Conservation (phyloP, 2,888 invertebrate species). For the Clitarchus hookeri region DNA sequence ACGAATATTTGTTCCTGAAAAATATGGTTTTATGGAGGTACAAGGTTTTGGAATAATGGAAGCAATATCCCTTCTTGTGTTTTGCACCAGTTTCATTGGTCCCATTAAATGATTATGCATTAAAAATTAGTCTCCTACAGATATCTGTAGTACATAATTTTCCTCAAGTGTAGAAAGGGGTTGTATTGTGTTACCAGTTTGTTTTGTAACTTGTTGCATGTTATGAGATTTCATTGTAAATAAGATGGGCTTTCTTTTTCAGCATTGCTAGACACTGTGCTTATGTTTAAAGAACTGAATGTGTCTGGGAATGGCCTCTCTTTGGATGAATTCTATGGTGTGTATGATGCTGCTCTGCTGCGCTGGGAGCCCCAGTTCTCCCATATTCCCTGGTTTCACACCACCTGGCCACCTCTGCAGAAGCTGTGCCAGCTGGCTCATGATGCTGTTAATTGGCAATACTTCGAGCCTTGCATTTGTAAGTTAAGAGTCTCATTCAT, state of each 20-base stretch:
- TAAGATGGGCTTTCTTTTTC: conserved; percentile 41
- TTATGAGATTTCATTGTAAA: no score
- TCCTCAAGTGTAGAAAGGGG: no score
- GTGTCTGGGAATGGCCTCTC: conserved; percentile 68
- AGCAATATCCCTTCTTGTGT: no score
- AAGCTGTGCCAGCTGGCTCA: conserved; percentile 65
- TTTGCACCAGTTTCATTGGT: no score
- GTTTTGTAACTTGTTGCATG: no score
- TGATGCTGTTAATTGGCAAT: conserved; percentile 68
- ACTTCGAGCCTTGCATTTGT: conserved; percentile 76
- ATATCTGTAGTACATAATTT: no score
- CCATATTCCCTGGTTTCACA: conserved; percentile 74
- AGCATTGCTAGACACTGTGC: conserved; percentile 73
- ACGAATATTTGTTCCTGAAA: no score
- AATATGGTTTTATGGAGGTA: no score
- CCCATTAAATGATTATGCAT: no score
- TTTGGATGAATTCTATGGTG: conserved; percentile 71
- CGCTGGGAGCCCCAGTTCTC: conserved; percentile 72
- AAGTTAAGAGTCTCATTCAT: conserved; percentile 52
- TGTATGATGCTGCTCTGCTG: conserved; percentile 73
- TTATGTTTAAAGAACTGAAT: conserved; percentile 82
- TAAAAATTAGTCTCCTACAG: no score
- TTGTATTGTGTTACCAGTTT: no score
- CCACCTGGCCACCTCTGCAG: conserved; percentile 64
- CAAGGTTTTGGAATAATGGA: no score